phyloP scores from a whole-genome alignment of 2,888 invertebrate genomes.

The Chymomyza procnemis region DNA sequence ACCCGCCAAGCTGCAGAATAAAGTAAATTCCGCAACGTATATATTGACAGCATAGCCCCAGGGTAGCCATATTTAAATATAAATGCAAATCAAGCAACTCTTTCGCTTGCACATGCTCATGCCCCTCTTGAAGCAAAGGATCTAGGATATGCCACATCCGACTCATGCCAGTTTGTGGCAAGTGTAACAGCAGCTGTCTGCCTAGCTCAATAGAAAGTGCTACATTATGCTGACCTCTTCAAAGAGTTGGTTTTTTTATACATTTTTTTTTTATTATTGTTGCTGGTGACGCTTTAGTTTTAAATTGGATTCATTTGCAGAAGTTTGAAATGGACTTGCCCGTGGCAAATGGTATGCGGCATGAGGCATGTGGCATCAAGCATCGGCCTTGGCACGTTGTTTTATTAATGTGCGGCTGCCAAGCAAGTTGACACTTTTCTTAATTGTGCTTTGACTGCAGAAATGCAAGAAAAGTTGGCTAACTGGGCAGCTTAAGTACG shows the following conservation, averaged over 20 bases:
- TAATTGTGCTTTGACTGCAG: neutral
- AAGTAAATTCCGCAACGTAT: neutral
- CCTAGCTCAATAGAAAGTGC: neutral
- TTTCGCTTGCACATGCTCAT: neutral
- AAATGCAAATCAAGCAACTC: constrained; percentile 42
- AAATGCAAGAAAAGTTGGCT: neutral
- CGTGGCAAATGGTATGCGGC: neutral
- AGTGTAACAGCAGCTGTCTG: neutral
- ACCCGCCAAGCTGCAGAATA: neutral
- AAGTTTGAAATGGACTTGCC: neutral
- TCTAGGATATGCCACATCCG: neutral
- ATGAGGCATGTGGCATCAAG: neutral
- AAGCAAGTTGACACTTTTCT: constrained; percentile 16
- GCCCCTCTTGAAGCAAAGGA: neutral
- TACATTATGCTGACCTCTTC: constrained; percentile 6
- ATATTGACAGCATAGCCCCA: neutral
- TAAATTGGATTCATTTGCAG: neutral
- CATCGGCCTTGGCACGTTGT: neutral
- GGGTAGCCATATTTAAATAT: constrained; percentile 26
- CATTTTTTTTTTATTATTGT: neutral
- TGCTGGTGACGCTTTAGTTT: constrained; percentile 3
- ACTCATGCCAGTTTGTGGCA: neutral
- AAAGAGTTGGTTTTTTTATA: neutral
- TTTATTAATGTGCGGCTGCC: constrained; percentile 4
- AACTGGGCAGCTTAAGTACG: neutral